A percentile compares a stretch with the other conserved stretches of the same genome.
Evolutionary conservation across 2,797 vertebrate species (phyloP).

Genomic region (Gallinago stenura): DNA sequence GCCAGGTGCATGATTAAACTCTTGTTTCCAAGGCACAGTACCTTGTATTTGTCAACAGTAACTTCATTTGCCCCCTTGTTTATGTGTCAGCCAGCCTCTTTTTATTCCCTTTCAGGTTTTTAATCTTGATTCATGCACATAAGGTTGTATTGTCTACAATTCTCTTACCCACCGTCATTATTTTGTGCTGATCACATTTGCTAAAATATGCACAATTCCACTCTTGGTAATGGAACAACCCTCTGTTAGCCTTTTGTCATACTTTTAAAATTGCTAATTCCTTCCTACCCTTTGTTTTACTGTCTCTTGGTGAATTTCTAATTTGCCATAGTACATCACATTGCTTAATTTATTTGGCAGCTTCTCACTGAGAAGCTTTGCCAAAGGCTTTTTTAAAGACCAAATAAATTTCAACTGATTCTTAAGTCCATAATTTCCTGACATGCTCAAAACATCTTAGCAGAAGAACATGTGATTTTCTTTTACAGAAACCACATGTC

Average conservation of each 20-base stretch:
- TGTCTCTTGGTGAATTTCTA: constrained; percentile 55
- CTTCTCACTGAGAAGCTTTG: constrained; percentile 46
- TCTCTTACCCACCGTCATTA: neutral
- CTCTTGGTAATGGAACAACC: constrained; percentile 1
- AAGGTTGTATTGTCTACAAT: neutral
- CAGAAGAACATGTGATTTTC: neutral
- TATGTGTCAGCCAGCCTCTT: neutral
- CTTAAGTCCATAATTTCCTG: constrained; percentile 28
- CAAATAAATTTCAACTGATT: constrained; percentile 55
- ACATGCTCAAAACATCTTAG: constrained; percentile 25
- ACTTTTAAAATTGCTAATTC: constrained; percentile 51
- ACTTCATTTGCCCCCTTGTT: constrained; percentile 37
- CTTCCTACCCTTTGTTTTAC: constrained; percentile 58
- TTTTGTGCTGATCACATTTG: neutral
- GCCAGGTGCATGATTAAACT: constrained; percentile 7
- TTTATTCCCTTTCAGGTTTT: neutral
- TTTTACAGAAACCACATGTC: constrained; percentile 29
- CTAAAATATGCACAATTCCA: neutral
- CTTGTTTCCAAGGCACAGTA: constrained; percentile 20
- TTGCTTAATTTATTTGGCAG: constrained; percentile 65
- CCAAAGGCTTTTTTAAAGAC: constrained; percentile 64
- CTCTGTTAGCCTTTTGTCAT: constrained; percentile 32
- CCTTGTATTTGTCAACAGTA: constrained; percentile 41
- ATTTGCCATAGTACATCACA: constrained; percentile 44
- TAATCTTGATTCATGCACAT: neutral